A percentile compares a stretch with the other conserved stretches of the same genome.
phyloP scores from a whole-genome alignment of 2,888 invertebrate species.

The Theretra japonica region DNA sequence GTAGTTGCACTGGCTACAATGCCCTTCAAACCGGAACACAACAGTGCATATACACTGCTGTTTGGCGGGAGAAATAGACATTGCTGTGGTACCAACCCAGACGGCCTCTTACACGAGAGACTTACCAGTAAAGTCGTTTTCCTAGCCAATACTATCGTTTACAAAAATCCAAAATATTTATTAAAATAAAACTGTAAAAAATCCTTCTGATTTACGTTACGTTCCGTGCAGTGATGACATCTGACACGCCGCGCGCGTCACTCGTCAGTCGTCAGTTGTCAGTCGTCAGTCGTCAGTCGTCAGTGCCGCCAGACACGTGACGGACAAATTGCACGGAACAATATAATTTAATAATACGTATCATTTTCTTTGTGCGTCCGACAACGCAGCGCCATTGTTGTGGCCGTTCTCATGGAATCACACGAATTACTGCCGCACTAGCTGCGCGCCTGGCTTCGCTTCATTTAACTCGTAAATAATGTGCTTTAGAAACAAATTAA shows the following conservation, averaged over 20 bases:
- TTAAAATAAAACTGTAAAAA: not conserved
- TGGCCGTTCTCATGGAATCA: conserved; percentile 9
- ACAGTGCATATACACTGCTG: too few relatives aligned
- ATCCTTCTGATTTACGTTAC: not conserved
- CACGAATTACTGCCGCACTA: not conserved
- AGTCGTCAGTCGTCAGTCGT: conserved; percentile 3
- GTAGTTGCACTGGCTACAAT: too few relatives aligned
- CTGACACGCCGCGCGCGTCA: conserved; percentile 21
- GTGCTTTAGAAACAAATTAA: too few relatives aligned
- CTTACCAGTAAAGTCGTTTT: too few relatives aligned
- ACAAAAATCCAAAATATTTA: conserved; percentile 11
- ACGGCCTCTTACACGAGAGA: too few relatives aligned
- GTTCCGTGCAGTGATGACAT: conserved; percentile 1
- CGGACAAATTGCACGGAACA: conserved; percentile 27
- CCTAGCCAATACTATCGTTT: not conserved
- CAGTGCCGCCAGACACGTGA: conserved; percentile 21
- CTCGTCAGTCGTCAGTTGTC: conserved; percentile 16
- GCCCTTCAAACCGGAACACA: too few relatives aligned
- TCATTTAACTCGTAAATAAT: not conserved
- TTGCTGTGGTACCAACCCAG: too few relatives aligned
- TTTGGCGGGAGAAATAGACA: too few relatives aligned
- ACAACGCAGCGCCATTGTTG: conserved; percentile 8
- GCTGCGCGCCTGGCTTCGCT: not conserved
- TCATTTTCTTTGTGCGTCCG: conserved; percentile 25
- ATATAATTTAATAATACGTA: conserved; percentile 28